Base-by-base conservation (phyloP, 2,797 vertebrate genomes). In the Acanthopagrus latus region DNA sequence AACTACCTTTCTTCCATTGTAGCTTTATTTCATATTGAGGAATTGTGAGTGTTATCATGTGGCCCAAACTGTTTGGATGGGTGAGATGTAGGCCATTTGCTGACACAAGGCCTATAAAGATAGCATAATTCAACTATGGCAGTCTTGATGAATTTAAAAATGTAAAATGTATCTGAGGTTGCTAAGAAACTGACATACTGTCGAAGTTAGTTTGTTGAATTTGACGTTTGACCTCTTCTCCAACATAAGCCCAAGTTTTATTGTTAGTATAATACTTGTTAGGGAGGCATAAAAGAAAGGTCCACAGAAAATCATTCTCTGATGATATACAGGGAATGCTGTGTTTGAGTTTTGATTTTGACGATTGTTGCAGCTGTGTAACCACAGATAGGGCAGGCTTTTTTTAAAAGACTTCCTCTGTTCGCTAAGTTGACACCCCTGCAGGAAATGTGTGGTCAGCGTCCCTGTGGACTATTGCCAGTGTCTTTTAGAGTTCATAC, bases 381-480 rank as follows among this genome's bases (percentile, higher is more conserved):
- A 76, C 82, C 74, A 75, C 27, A 80, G 79, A 77, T 41, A n/a
- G 1, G 3, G 2, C 3, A 46, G 17, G 47, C 43, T 33, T 33
- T 69, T 80, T 72, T 50, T 16, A 23, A 74, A 74, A 52, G 63
- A 69, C 71, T 74, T 88, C 74, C 72, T 62, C 18, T 85, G 62
- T 80, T 54, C 52, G 69, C 60, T 18, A 38, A 83, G 21, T 64
- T 81, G 65, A 81, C 78, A 72, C 17, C n/a, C 29, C 59, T n/a
- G 57, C 68, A 89, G 81, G 81, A 90, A 90, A 84, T 63, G 60
- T 76, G 51, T 76, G 64, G 52, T 83, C 70, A 71, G 25, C 79
- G 76, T 86, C 81, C 77, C 47, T 29, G 27, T 54, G 13, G 57
- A 77, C 43, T 14, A 80, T 38, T 38, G 9, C 38, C 38, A 38